Evolutionary conservation across 30 jellyfish, hydroid and myxozoan genomes (phyloP), one percentile per base, ranked within the genome.

Genomic region (Morbakka virulenta): DNA sequence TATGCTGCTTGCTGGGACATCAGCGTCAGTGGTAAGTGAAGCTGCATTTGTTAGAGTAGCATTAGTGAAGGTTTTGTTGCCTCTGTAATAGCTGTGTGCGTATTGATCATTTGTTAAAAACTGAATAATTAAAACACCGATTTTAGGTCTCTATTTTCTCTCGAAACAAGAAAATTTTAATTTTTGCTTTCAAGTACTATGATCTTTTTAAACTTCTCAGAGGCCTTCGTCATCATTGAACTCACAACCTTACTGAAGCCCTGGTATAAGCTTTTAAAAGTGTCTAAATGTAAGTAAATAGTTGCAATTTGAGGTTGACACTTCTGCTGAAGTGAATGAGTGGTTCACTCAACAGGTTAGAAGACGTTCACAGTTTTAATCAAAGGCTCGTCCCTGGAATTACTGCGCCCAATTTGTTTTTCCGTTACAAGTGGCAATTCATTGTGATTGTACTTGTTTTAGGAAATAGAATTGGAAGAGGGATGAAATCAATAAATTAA

Each of bases 161-260:
- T 69, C 32, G 63, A 69, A 63, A 48, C 21, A 48, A 32, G 72
- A 63, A 52, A 53, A 35, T 32, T 76, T 52, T 26, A 41, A 76
- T 76, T 76, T 21, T 52, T 52, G 79, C 33, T 78, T 68, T 78
- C 84, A 28, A 26, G 77, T 27, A 57, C 79, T 2, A 76, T 53
- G 20, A 62, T 76, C 48, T 76, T 78, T 67, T 76, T 76, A 47
- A 67, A 52, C 79, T 76, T 78, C 77, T 22, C 80, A 4, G 87
- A 72, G 82, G 89, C 89, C 70, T 78, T 63, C 65, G 89, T 21
- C 82, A 64, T n/a, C 83, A 78, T 35, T 35, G 74, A 50, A 66
- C 41, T 47, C 3, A 78, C 64, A 12, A 64, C 64, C 13, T 62
- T 30, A 50, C 41, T 70, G 81, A 70, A 81, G 53, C 57, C 86